Conservation (phyloP, 1,140 invertebrate genomes). For the Cydia amplana region DNA sequence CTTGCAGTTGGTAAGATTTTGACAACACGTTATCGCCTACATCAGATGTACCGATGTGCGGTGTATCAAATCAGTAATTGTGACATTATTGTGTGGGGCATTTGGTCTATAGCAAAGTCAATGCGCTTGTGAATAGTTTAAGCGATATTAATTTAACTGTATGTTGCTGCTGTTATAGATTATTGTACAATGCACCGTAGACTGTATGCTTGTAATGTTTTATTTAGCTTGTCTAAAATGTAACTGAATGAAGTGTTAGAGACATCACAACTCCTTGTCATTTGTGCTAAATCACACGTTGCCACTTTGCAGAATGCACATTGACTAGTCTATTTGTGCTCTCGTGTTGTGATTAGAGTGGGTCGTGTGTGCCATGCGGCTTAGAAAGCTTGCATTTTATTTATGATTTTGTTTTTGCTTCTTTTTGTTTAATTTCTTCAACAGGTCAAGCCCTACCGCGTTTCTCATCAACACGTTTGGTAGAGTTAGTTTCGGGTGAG, state of each 20-base stretch:
- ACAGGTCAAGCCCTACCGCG: conserved; percentile 84
- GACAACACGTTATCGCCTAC: not conserved
- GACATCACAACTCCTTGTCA: conserved; percentile 22
- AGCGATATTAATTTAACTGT: conserved; percentile 43
- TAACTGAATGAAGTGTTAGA: conserved; percentile 28
- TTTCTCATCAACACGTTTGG: conserved; percentile 85
- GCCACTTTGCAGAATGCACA: conserved; percentile 41
- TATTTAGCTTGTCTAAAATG: conserved; percentile 34
- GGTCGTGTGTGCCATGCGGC: conserved; percentile 56
- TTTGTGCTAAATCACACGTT: conserved; percentile 43
- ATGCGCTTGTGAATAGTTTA: conserved; percentile 45
- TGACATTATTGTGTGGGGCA: conserved; percentile 42
- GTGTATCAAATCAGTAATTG: not conserved
- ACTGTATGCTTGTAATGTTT: conserved; percentile 47
- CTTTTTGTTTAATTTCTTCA: conserved; percentile 82
- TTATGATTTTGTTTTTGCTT: conserved; percentile 69
- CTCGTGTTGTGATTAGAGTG: conserved; percentile 50
- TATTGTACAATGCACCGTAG: conserved; percentile 47
- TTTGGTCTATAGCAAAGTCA: conserved; percentile 44
- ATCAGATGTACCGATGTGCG: conserved; percentile 5
- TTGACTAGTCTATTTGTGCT: conserved; percentile 39
- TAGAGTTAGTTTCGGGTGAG: conserved; percentile 86
- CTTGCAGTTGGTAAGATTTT: conserved; percentile 23
- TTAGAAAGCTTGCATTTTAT: conserved; percentile 67
- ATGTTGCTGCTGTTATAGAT: conserved; percentile 50